phyloP scores from a whole-genome alignment of 2,797 vertebrate species.

The Lutjanus argentimaculatus region DNA sequence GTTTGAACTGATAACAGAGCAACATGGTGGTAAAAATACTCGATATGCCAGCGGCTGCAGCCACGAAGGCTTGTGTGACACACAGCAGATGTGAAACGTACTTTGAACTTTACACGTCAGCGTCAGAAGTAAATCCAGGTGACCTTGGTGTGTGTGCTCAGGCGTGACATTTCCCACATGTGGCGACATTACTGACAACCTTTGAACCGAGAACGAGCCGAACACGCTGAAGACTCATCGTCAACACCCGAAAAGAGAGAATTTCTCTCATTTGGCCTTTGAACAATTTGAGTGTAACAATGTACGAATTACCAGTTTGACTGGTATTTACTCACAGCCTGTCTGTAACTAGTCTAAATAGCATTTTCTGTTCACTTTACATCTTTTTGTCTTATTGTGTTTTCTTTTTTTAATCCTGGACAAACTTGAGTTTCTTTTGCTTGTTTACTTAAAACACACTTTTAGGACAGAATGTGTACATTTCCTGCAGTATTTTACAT shows the following conservation, averaged over 20 bases:
- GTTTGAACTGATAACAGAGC: conserved; percentile 38
- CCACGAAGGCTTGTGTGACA: conserved; percentile 59
- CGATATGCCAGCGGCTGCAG: conserved; percentile 9
- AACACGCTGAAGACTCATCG: background rate
- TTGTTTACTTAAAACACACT: background rate
- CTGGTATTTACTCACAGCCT: background rate
- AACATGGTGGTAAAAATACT: conserved; percentile 20
- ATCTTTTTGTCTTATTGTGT: background rate
- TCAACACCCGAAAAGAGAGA: background rate
- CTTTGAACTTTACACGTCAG: conserved; percentile 70
- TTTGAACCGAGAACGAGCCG: conserved; percentile 37
- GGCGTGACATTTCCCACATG: conserved; percentile 73
- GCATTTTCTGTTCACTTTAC: too few species aligned
- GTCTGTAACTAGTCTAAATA: too few species aligned
- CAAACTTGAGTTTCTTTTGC: too few species aligned
- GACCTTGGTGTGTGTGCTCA: conserved; percentile 65
- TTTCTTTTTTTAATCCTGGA: background rate
- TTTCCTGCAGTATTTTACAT: background rate
- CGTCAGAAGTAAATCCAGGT: background rate
- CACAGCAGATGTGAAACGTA: conserved; percentile 67
- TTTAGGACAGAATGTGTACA: background rate
- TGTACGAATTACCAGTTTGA: background rate
- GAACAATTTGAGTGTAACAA: background rate
- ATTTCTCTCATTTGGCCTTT: background rate
- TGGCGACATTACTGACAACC: conserved; percentile 18